These are phyloP conservation scores for Aporophyla nigra DNA, from an alignment of 2,888 invertebrate species.

Conservation along the genomic window DNA sequence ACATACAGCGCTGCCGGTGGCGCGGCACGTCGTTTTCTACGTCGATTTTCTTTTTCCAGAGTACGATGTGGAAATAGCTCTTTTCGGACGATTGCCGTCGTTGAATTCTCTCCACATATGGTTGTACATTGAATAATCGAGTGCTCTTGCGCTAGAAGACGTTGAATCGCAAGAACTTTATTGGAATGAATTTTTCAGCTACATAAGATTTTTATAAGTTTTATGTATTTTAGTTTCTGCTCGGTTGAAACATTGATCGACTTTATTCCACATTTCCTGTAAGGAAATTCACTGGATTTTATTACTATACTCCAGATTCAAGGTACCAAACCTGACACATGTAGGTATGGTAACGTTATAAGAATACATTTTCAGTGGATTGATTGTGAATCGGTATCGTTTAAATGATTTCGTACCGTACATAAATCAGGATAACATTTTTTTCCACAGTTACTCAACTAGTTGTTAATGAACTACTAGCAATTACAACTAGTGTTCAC, in stretches of 20 bases:
- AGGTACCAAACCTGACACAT: neutral
- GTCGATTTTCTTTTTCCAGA: constrained; percentile 77
- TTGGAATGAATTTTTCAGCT: constrained; percentile 49
- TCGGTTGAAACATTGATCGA: constrained; percentile 27
- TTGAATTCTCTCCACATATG: constrained; percentile 69
- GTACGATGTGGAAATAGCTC: constrained; percentile 80
- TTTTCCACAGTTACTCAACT: constrained; percentile 50
- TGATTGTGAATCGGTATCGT: neutral
- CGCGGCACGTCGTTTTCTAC: constrained; percentile 65
- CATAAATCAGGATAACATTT: constrained; percentile 26
- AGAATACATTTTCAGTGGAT: neutral
- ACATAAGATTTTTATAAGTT: constrained; percentile 44
- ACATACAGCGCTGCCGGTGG: constrained; percentile 50
- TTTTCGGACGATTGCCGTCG: constrained; percentile 78
- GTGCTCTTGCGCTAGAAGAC: constrained; percentile 62
- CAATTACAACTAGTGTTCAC: constrained; percentile 54
- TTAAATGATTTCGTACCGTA: neutral
- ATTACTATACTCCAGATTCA: neutral
- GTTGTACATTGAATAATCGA: constrained; percentile 81
- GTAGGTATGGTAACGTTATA: neutral
- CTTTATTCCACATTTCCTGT: constrained; percentile 28
- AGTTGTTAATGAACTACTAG: constrained; percentile 56
- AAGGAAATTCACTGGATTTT: constrained; percentile 1
- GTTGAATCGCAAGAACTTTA: constrained; percentile 58
- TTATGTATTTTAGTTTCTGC: constrained; percentile 26